Conservation (phyloP, 1,140 invertebrate genomes). For the Homarus americanus region DNA sequence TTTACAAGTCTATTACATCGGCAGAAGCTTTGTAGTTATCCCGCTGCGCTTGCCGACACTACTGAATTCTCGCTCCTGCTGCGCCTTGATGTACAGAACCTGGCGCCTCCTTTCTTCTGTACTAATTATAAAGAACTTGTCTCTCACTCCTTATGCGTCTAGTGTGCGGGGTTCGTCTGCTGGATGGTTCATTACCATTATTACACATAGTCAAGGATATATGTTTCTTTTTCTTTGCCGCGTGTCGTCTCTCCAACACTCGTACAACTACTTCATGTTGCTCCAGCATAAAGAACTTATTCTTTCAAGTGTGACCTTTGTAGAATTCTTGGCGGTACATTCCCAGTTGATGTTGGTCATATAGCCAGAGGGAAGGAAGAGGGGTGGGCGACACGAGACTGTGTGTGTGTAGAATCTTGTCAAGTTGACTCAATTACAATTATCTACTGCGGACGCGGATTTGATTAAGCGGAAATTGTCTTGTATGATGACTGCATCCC, state of each 20-base stretch:
- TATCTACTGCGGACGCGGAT: slow-evolving; percentile 7
- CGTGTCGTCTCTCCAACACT: too few relatives aligned
- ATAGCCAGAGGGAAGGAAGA: background rate
- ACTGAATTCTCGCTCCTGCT: too few relatives aligned
- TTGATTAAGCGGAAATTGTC: slow-evolving; percentile 2
- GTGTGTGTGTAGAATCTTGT: slow-evolving; percentile 5
- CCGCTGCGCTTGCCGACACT: background rate
- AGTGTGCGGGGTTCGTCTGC: too few relatives aligned
- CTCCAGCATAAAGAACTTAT: too few relatives aligned
- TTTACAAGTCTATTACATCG: background rate
- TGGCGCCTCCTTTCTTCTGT: background rate
- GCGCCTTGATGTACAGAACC: background rate
- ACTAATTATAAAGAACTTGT: background rate
- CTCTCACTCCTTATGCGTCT: background rate
- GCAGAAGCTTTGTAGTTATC: background rate
- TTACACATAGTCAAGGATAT: too few relatives aligned
- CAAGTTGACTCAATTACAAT: background rate
- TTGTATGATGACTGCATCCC: background rate
- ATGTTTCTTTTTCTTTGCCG: too few relatives aligned
- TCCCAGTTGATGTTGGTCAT: too few relatives aligned
- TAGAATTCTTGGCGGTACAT: too few relatives aligned
- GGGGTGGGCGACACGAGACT: background rate
- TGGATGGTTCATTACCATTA: too few relatives aligned
- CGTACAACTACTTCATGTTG: too few relatives aligned
- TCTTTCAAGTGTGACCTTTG: too few relatives aligned